A percentile compares a stretch with the other conserved stretches of the same genome.
Conservation (phyloP, 2,797 vertebrate genomes). For the Notolabrus celidotus region DNA sequence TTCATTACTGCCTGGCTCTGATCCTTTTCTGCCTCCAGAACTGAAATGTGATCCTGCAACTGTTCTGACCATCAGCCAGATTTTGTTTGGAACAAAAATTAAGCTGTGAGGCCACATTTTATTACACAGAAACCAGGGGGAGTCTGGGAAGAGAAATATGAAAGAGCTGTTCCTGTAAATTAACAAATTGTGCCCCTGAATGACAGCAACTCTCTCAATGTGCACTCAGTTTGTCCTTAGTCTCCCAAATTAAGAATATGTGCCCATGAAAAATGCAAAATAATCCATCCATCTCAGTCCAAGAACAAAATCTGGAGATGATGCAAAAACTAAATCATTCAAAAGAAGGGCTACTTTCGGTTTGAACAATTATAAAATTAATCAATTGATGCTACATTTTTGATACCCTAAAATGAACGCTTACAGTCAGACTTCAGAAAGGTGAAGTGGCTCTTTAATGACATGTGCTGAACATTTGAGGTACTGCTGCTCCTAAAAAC, state of each 20-base stretch:
- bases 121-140: background rate
- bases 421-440: too few species aligned
- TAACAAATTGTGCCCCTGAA: background rate
- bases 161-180: background rate
- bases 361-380: too few species aligned
- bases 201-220: background rate
- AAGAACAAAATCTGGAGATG: too few species aligned
- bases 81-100: background rate
- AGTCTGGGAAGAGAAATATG: background rate
- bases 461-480: too few species aligned
- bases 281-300: too few species aligned
- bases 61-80: slow-evolving; percentile 25
- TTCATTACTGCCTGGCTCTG: slow-evolving; percentile 41
- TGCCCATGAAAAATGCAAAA: background rate
- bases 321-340: too few species aligned
- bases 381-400: too few species aligned
- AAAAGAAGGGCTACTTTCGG: too few species aligned
- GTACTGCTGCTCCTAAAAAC: too few species aligned
- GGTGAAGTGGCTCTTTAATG: too few species aligned
- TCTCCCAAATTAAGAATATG: background rate
- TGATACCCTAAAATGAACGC: too few species aligned
- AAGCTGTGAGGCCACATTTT: background rate
- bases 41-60: slow-evolving; percentile 68
- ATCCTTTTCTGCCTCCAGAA: slow-evolving; percentile 35
- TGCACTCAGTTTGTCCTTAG: background rate